Percentiles rank a stretch among this genome's conserved stretches.
These are phyloP conservation scores for Ptyas mucosa DNA, from an alignment of 2,113 vertebrate species.

Conservation along the genomic window DNA sequence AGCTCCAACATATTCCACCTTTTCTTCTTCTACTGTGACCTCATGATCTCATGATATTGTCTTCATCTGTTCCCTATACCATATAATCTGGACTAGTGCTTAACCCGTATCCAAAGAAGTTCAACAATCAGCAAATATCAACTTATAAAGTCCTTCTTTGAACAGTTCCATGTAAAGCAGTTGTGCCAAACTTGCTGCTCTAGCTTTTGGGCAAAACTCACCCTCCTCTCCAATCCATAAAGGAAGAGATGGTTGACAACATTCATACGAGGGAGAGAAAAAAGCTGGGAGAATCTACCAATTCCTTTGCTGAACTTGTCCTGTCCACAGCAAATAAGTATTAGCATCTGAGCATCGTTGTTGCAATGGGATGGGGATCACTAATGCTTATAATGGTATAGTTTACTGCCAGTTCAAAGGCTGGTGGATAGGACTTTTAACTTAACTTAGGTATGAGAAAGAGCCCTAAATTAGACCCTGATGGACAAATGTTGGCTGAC, in stretches of 20 bases:
- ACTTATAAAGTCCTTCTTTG: not conserved
- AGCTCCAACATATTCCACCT: not conserved
- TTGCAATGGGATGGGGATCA: not conserved
- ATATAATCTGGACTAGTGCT: not conserved
- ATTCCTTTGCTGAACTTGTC: not conserved
- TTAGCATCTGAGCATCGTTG: not conserved
- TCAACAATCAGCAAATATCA: not conserved
- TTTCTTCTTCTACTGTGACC: not conserved
- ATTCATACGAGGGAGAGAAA: not conserved
- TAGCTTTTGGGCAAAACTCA: not conserved
- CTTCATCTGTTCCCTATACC: not conserved
- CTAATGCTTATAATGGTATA: not conserved
- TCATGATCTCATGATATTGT: not conserved
- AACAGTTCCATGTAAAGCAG: not conserved
- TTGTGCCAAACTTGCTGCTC: not conserved
- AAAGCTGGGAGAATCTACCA: not conserved
- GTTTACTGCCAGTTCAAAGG: not conserved
- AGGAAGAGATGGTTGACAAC: not conserved
- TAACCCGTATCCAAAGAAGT: not conserved
- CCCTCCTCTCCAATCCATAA: not conserved
- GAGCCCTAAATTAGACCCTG: not conserved
- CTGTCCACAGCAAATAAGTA: not conserved
- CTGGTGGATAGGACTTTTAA: not conserved
- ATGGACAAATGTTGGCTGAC: not conserved
- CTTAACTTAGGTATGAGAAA: not conserved